Conservation (phyloP, 2,888 invertebrate genomes). For the Hypolimnas misippus region DNA sequence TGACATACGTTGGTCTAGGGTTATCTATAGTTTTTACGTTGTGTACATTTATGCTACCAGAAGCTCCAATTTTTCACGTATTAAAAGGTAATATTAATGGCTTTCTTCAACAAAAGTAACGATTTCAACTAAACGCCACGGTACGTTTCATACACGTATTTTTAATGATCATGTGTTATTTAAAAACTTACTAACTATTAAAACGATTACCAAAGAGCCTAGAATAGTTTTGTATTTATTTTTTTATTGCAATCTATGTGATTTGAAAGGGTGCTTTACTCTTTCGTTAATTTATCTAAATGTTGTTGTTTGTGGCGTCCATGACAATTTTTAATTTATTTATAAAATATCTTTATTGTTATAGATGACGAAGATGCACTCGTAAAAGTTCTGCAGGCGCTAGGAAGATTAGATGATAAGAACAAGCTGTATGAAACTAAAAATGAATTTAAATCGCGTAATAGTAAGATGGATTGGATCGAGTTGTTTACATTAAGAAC, state of each 20-base stretch:
- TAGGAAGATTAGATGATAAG: constrained; percentile 55
- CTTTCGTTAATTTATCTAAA: no score
- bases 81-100: constrained; percentile 52
- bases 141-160: no score
- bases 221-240: no score
- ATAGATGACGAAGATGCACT: constrained; percentile 51
- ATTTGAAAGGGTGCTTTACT: no score
- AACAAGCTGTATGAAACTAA: constrained; percentile 46
- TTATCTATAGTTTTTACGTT: constrained; percentile 43
- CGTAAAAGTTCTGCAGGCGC: constrained; percentile 43
- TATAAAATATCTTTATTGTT: constrained; percentile 35
- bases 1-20: constrained; percentile 48
- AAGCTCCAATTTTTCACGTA: constrained; percentile 55
- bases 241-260: no score
- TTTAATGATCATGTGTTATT: no score
- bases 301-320: no score
- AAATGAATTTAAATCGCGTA: constrained; percentile 40
- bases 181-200: no score
- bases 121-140: no score
- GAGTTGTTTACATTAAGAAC: constrained; percentile 54
- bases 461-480: constrained; percentile 45
- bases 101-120: no score
- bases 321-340: no score
- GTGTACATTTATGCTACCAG: constrained; percentile 50
- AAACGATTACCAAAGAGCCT: no score